A percentile compares a stretch with the other conserved stretches of the same genome.
These are phyloP conservation scores for Falco biarmicus DNA, from an alignment of 2,797 vertebrate species.

Conservation along the genomic window DNA sequence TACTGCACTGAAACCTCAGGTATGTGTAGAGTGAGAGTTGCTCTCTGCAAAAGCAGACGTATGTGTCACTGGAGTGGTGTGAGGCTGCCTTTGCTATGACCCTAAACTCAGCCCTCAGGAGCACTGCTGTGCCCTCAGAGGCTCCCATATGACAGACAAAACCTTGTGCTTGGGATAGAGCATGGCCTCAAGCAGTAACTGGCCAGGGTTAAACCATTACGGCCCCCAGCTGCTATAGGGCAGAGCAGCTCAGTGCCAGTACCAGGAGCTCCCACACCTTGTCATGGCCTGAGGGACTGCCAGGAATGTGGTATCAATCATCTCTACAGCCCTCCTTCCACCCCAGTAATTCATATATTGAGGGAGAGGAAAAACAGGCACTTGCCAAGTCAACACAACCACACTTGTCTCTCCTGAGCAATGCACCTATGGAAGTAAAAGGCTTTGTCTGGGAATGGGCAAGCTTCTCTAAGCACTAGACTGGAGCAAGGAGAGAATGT, in stretches of 20 bases:
- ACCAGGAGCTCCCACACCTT: neutral
- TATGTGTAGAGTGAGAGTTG: neutral
- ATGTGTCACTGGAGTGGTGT: neutral
- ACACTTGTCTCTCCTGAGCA: neutral
- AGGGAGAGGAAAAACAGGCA: neutral
- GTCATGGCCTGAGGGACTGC: neutral
- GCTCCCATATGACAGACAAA: neutral
- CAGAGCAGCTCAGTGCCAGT: neutral
- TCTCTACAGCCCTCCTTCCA: neutral
- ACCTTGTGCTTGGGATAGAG: neutral
- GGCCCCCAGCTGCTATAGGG: neutral
- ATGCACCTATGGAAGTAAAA: neutral
- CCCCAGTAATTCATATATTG: neutral
- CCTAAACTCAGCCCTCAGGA: neutral
- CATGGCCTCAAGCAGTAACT: neutral
- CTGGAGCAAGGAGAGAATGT: neutral
- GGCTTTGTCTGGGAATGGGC: neutral
- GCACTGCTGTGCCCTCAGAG: neutral
- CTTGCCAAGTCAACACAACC: neutral
- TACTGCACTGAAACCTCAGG: neutral
- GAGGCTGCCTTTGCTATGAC: neutral
- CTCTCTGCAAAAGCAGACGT: neutral
- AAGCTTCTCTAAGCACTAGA: neutral
- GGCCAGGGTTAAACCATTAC: neutral
- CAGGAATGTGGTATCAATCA: neutral